These are phyloP conservation scores for Nyleta sp. DNA, from an alignment of 2,888 invertebrate genomes.

Conservation along the genomic window DNA sequence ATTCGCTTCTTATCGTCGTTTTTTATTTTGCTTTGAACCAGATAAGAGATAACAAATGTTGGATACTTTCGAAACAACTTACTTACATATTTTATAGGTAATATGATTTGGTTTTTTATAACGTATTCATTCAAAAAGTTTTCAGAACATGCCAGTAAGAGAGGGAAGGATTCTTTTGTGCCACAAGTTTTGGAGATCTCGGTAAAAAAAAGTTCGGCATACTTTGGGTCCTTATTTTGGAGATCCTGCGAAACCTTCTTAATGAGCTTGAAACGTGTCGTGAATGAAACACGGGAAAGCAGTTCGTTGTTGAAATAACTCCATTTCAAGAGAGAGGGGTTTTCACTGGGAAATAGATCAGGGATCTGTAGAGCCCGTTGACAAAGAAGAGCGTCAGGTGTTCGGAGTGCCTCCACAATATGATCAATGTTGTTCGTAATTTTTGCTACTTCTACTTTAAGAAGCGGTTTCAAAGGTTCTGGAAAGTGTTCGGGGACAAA, in stretches of 20 bases:
- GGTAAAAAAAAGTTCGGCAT: slow-evolving; percentile 65
- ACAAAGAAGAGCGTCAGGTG: slow-evolving; percentile 72
- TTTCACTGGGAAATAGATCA: slow-evolving; percentile 74
- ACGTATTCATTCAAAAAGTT: slow-evolving; percentile 12
- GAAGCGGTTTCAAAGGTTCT: slow-evolving; percentile 66
- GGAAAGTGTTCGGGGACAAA: slow-evolving; percentile 58
- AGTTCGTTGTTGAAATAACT: slow-evolving; percentile 72
- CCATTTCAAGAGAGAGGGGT: slow-evolving; percentile 67
- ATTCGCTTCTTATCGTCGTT: background rate
- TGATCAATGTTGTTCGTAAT: slow-evolving; percentile 63
- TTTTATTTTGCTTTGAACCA: background rate
- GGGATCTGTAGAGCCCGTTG: slow-evolving; percentile 72
- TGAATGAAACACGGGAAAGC: slow-evolving; percentile 71
- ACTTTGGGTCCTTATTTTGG: slow-evolving; percentile 48
- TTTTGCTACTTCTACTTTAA: slow-evolving; percentile 71
- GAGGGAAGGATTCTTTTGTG: background rate
- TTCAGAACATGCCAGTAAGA: slow-evolving; percentile 34
- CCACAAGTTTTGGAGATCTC: slow-evolving; percentile 21
- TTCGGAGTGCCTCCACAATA: slow-evolving; percentile 74
- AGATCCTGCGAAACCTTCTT: slow-evolving; percentile 70
- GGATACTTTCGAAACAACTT: slow-evolving; percentile 19
- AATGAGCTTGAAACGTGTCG: slow-evolving; percentile 72
- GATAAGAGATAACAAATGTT: slow-evolving; percentile 18
- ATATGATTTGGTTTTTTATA: background rate
- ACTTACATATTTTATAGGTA: background rate